Evolutionary conservation across 2,797 vertebrate genomes (phyloP).

Genomic region (Acipenser transmontanus): DNA sequence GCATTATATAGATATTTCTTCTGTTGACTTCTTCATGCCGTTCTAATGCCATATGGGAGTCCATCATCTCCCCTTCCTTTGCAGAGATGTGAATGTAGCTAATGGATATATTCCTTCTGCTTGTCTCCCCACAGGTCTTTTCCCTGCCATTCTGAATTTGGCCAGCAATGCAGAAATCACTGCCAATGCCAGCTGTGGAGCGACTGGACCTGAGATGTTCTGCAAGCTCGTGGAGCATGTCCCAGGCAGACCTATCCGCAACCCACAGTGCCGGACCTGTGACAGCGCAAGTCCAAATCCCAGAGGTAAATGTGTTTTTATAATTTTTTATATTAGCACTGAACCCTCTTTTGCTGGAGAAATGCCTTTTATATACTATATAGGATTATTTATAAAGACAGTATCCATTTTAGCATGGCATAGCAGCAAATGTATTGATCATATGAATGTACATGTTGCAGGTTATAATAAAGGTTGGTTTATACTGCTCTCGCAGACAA

Average conservation of each 20-base stretch:
- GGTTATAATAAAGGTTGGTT: too few relatives aligned
- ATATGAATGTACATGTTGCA: neutral
- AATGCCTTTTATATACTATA: slow-evolving; percentile 1
- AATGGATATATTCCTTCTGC: neutral
- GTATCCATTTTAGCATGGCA: slow-evolving; percentile 6
- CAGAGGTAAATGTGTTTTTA: slow-evolving; percentile 60
- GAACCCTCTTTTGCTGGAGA: neutral
- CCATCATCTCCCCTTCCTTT: too few relatives aligned
- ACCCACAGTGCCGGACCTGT: slow-evolving; percentile 79
- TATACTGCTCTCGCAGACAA: too few relatives aligned
- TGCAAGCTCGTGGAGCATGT: slow-evolving; percentile 93
- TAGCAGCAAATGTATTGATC: neutral
- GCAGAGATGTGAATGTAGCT: too few relatives aligned
- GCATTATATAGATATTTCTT: too few relatives aligned
- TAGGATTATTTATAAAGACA: slow-evolving; percentile 1
- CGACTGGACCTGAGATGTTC: slow-evolving; percentile 77
- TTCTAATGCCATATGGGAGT: too few relatives aligned
- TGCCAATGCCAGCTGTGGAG: slow-evolving; percentile 86
- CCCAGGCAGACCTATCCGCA: slow-evolving; percentile 71
- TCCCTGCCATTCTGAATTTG: slow-evolving; percentile 88
- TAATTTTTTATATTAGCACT: too few relatives aligned
- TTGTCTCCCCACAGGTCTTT: slow-evolving; percentile 62
- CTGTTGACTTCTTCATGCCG: too few relatives aligned
- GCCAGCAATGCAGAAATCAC: slow-evolving; percentile 79
- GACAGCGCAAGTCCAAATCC: slow-evolving; percentile 65